Conservation (phyloP, 2,113 vertebrate species). For the Calidris pugnax region DNA sequence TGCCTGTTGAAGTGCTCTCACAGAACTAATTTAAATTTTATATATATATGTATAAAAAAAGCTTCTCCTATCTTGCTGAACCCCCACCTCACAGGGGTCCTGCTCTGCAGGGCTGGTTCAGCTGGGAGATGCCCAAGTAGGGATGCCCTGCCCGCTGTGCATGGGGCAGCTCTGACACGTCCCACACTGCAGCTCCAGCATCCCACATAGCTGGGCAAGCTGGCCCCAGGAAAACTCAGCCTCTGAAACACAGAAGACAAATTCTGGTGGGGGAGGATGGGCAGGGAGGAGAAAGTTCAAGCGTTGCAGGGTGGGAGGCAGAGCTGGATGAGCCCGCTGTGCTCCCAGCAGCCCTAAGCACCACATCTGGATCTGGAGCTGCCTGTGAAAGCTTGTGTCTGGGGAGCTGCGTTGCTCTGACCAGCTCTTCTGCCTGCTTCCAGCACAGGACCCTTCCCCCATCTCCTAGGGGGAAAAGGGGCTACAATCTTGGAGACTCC, state of each 20-base stretch:
- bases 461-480: neutral
- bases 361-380: neutral
- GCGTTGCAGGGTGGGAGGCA: neutral
- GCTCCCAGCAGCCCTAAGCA: neutral
- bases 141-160: accelerated
- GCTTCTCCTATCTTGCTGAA: neutral
- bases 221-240: neutral
- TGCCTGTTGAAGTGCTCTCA: neutral
- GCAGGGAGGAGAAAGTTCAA: neutral
- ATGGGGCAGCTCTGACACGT: accelerated
- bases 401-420: neutral
- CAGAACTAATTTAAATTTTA: neutral
- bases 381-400: neutral
- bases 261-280: neutral
- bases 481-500: neutral
- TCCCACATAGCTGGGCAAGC: neutral
- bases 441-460: neutral
- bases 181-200: neutral
- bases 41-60: neutral
- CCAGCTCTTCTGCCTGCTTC: neutral
- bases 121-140: neutral
- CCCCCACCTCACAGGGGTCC: neutral
- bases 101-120: neutral
- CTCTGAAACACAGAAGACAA: neutral
- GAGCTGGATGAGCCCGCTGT: neutral